phyloP scores from a whole-genome alignment of 1,140 invertebrate species.

The Pachyrhynchus sulphureomaculatus region DNA sequence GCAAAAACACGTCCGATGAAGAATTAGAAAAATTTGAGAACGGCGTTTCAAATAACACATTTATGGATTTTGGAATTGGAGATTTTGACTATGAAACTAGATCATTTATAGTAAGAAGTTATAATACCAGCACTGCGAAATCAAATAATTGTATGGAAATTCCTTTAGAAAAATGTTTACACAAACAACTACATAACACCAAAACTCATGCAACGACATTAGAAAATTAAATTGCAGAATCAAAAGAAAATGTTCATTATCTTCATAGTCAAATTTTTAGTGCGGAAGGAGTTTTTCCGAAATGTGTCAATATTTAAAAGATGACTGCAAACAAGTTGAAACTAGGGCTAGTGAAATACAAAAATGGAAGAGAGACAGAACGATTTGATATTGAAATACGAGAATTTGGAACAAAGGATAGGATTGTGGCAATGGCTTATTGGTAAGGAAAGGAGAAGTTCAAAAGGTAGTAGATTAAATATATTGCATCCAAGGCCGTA shows the following conservation, averaged over 20 bases:
- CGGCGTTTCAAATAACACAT: no score
- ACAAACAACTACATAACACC: slow-evolving; percentile 17
- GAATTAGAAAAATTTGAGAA: no score
- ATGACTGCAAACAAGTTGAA: no score
- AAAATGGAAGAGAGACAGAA: slow-evolving; percentile 19
- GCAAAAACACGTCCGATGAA: no score
- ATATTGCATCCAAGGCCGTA: not conserved
- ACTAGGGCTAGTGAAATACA: slow-evolving; percentile 1
- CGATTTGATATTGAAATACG: slow-evolving; percentile 15
- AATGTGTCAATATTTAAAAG: no score
- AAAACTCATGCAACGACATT: slow-evolving; percentile 15
- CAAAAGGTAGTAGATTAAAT: slow-evolving; percentile 12
- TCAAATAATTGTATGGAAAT: no score
- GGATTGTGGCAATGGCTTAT: slow-evolving; percentile 24
- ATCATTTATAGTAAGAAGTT: no score
- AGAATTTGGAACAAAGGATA: slow-evolving; percentile 19
- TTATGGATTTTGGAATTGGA: no score
- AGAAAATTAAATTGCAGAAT: slow-evolving; percentile 26
- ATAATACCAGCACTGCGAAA: no score
- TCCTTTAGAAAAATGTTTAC: not conserved
- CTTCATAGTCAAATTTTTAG: slow-evolving; percentile 12
- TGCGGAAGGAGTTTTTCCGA: slow-evolving; percentile 20
- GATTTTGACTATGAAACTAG: no score
- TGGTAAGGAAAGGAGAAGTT: slow-evolving; percentile 9
- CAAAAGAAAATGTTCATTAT: slow-evolving; percentile 13